phyloP scores from a whole-genome alignment of 2,113 vertebrate species.

The Talpa occidentalis region DNA sequence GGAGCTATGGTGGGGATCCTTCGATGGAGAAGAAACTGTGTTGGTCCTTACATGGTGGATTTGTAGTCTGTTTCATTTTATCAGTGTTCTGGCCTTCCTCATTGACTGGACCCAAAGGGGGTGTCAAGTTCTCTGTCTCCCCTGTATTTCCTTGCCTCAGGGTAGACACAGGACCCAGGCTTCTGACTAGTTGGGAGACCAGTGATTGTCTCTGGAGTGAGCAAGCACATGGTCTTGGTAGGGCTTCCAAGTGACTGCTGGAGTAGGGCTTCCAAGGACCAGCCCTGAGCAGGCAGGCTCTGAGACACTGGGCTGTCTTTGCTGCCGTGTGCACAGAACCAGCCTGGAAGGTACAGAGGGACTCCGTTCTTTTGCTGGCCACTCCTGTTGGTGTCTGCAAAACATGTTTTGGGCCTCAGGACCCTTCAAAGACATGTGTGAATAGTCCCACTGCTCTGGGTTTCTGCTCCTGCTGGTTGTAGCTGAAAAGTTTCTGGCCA shows the following conservation, averaged over 20 bases:
- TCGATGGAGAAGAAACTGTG: background rate
- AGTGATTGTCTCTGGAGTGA: too few species aligned
- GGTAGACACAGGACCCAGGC: rapidly evolving
- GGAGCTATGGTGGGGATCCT: background rate
- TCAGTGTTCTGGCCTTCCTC: background rate
- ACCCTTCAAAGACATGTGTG: rapidly evolving
- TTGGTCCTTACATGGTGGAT: background rate
- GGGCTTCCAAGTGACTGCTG: background rate
- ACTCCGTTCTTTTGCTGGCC: too few species aligned
- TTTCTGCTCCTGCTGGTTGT: background rate
- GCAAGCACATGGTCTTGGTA: background rate
- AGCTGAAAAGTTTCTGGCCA: background rate
- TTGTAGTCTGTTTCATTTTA: background rate
- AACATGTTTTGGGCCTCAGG: background rate
- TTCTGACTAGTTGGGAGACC: background rate
- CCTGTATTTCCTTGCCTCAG: background rate
- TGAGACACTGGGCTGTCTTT: background rate
- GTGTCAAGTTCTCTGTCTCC: background rate
- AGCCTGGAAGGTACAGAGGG: background rate
- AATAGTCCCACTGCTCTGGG: background rate
- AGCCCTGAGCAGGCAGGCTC: background rate
- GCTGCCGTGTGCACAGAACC: background rate
- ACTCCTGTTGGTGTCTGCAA: background rate
- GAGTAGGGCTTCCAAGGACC: background rate
- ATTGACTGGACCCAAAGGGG: background rate